Evolutionary conservation across 92 coral and sea anemone species (phyloP), one percentile per base, ranked within the genome.

Genomic region (Meandrina meandrites): DNA sequence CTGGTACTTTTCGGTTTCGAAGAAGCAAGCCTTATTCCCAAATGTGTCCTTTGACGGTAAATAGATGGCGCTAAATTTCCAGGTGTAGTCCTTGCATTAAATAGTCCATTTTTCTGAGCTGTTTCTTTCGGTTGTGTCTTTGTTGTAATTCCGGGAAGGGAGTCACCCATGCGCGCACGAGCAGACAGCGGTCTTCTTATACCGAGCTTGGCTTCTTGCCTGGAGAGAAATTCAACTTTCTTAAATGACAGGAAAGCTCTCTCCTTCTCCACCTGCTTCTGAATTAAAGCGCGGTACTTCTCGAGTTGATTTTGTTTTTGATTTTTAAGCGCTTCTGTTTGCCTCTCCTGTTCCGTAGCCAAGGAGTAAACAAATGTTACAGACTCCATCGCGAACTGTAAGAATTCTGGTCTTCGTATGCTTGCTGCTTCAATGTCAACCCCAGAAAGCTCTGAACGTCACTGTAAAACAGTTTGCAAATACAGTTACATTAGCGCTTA

Each of bases 221-320:
- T 81, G 42, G 62, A 81, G 16, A 81, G 85, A 68, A 81, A 81
- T 67, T 81, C 58, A 10, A 47, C 58, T 81, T 81, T 81, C 85
- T 68, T 66, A 50, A 24, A 69, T 2, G 77, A 47, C 64, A 66
- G 11, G 45, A 81, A 67, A 40, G 85, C 85, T 68, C 18, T 50
- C 17, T 69, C 75, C 16, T 81, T 81, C 30, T 81, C 62, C 42
- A 40, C 45, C 51, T 79, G 72, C 37, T 64, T 79, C 3, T 81
- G 60, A 24, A 69, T 66, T 42, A 31, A 50, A 40, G 48, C 30
- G 28, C 85, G 77, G 62, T 81, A 81, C 42, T 56, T 57, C 1
- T 81, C 77, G 18, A 81, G 76, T n/a, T 81, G 85, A 45, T 81
- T 67, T 81, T 81, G 85, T 5, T 40, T 17, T 30, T 81, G 77